A percentile compares a stretch with the other conserved stretches of the same genome.
These are phyloP conservation scores for Ricordea florida DNA, from an alignment of 92 coral and sea anemone species.

Conservation along the genomic window DNA sequence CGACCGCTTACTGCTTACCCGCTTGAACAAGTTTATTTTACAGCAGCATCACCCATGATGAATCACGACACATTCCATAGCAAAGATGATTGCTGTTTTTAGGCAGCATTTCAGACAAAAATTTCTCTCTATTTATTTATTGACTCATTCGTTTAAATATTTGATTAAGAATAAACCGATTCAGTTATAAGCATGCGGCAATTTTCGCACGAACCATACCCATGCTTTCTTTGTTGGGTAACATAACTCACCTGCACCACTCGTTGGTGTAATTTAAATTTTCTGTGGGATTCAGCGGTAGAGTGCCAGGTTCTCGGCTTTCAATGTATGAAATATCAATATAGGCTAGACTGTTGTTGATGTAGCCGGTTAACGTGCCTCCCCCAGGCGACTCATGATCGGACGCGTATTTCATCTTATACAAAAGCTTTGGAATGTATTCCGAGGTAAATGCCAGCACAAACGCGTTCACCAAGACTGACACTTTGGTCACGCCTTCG, in stretches of 20 bases:
- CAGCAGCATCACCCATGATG: too few relatives aligned
- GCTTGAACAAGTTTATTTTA: too few relatives aligned
- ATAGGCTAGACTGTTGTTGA: conserved; percentile 61
- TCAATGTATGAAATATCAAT: conserved; percentile 21
- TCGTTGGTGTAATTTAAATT: conserved; percentile 24
- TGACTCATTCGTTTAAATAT: too few relatives aligned
- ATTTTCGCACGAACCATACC: background rate
- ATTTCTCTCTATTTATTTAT: too few relatives aligned
- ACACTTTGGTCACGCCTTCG: conserved; percentile 65
- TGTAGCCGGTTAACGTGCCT: conserved; percentile 60
- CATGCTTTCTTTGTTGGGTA: background rate
- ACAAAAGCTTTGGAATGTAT: conserved; percentile 80
- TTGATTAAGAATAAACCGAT: too few relatives aligned
- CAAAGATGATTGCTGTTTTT: too few relatives aligned
- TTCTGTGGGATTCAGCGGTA: conserved; percentile 43
- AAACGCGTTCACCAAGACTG: conserved; percentile 84
- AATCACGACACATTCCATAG: too few relatives aligned
- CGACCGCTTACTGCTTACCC: too few relatives aligned
- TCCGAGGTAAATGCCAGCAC: conserved; percentile 87
- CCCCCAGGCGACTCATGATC: conserved; percentile 25
- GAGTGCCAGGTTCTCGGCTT: conserved; percentile 47
- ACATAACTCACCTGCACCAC: conserved; percentile 24
- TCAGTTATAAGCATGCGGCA: background rate
- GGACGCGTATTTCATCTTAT: conserved; percentile 45
- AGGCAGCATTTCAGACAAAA: too few relatives aligned